These are phyloP conservation scores for Archocentrus centrarchus DNA, from an alignment of 2,113 vertebrate genomes.

Conservation along the genomic window DNA sequence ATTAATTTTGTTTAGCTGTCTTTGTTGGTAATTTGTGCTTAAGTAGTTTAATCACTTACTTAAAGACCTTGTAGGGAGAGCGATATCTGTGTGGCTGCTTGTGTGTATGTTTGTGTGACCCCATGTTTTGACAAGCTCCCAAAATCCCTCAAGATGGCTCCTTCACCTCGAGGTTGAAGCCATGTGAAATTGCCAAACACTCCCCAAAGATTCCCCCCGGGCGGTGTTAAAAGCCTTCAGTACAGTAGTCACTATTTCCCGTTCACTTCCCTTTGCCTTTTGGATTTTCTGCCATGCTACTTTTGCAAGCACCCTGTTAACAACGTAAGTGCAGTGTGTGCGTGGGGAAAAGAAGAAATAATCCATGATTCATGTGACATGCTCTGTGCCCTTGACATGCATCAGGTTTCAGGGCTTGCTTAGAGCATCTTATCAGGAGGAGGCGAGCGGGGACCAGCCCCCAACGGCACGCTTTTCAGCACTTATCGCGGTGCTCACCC, in stretches of 20 bases:
- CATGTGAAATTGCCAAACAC: constrained; percentile 55
- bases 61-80: not conserved
- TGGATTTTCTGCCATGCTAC: constrained; percentile 51
- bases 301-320: constrained; percentile 38
- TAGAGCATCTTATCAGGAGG: constrained; percentile 61
- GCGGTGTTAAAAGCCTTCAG: constrained; percentile 52
- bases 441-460: constrained; percentile 17
- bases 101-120: constrained; percentile 22
- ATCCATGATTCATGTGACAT: constrained; percentile 62
- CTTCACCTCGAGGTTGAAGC: constrained; percentile 28
- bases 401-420: constrained; percentile 48
- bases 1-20: not conserved
- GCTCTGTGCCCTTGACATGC: constrained; percentile 63
- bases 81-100: not conserved
- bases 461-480: constrained; percentile 13
- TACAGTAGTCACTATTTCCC: constrained; percentile 43
- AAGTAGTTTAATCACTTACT: not conserved
- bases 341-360: not conserved
- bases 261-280: constrained; percentile 61
- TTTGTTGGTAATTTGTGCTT: not conserved
- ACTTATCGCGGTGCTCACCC: constrained; percentile 15
- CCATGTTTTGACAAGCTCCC: constrained; percentile 45
- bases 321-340: constrained; percentile 15
- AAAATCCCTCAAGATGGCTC: constrained; percentile 31
- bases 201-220: constrained; percentile 18